A percentile compares a stretch with the other conserved stretches of the same genome.
Conservation (phyloP, 2,113 vertebrate genomes). For the Siniperca chuatsi region DNA sequence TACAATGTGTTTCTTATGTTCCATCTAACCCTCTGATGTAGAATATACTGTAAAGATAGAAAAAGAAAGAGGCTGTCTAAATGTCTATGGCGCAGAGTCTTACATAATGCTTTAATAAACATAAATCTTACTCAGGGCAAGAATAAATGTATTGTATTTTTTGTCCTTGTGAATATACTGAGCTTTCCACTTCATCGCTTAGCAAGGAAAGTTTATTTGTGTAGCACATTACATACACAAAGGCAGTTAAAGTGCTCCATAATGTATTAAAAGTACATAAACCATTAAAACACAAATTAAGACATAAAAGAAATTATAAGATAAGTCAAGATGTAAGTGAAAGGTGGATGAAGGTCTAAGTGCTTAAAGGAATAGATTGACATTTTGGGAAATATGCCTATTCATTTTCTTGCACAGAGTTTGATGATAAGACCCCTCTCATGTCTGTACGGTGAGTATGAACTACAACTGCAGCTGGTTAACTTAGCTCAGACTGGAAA, state of each 20-base stretch:
- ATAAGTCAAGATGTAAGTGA: not conserved
- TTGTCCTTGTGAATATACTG: not conserved
- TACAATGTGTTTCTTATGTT: not conserved
- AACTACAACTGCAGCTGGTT: too few relatives aligned
- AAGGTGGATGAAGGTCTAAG: not conserved
- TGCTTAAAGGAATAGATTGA: not conserved
- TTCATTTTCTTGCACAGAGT: not conserved
- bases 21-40: not conserved
- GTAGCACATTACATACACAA: not conserved
- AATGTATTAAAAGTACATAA: not conserved
- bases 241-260: not conserved
- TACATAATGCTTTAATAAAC: conserved; percentile 21
- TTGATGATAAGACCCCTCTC: not conserved
- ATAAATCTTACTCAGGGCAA: conserved; percentile 13
- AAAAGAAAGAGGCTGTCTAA: conserved; percentile 2
- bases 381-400: not conserved
- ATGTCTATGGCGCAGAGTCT: not conserved
- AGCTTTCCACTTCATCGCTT: not conserved
- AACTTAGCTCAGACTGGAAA: too few relatives aligned
- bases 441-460: too few relatives aligned
- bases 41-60: not conserved
- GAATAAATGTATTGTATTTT: not conserved
- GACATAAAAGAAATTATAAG: not conserved
- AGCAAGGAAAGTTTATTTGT: not conserved
- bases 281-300: not conserved